These are phyloP conservation scores for Drosophila atroscutellata DNA, from an alignment of 2,888 invertebrate species.

Conservation along the genomic window DNA sequence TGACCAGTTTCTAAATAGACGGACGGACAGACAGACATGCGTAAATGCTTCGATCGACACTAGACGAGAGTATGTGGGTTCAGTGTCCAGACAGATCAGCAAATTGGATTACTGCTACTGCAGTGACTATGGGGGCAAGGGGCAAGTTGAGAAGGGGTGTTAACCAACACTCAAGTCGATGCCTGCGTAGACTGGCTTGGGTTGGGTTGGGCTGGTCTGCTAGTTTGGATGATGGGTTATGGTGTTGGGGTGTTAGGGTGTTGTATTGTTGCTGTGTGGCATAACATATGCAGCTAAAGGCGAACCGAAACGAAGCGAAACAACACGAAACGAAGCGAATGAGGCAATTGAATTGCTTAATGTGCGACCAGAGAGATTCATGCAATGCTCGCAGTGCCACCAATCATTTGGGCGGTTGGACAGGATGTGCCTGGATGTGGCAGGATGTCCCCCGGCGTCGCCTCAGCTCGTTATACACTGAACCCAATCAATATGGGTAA, in stretches of 20 bases:
- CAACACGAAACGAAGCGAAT: conserved; percentile 5
- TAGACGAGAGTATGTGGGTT: background rate
- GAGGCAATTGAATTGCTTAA: conserved; percentile 35
- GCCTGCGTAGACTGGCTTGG: conserved; percentile 19
- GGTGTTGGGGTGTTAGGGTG: background rate
- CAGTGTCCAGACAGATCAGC: conserved; percentile 39
- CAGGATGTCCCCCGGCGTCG: conserved; percentile 30
- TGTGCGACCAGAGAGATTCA: conserved; percentile 16
- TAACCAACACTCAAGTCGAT: background rate
- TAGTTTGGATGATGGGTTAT: background rate
- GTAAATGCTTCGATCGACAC: background rate
- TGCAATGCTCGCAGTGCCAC: conserved; percentile 55
- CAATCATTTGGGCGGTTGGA: conserved; percentile 53
- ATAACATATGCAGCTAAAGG: conserved; percentile 47
- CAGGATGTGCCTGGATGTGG: conserved; percentile 20
- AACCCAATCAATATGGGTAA: background rate
- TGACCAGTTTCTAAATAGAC: background rate
- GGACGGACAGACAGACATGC: background rate
- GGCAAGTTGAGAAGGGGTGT: background rate
- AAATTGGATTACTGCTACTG: conserved; percentile 63
- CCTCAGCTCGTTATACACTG: conserved; percentile 24
- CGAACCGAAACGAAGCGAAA: background rate
- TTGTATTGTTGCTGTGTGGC: background rate
- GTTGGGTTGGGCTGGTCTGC: background rate
- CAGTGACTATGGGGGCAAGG: background rate